phyloP scores from a whole-genome alignment of 2,113 vertebrate genomes.

The Smithornis capensis region DNA sequence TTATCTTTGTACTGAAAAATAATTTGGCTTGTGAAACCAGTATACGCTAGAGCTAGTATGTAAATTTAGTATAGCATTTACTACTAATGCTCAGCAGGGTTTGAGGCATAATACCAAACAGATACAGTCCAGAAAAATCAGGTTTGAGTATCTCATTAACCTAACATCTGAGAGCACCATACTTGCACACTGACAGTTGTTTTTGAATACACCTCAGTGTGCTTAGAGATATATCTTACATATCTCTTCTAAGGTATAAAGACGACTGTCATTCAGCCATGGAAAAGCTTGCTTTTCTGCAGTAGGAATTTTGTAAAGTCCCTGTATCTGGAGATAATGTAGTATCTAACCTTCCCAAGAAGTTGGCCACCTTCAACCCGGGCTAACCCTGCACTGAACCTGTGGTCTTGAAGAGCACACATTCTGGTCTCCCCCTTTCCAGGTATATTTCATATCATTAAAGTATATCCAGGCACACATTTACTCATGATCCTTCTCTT shows the following conservation, averaged over 20 bases:
- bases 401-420: no score
- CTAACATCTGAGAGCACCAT: background rate
- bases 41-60: background rate
- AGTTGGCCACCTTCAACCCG: background rate
- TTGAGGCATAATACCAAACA: background rate
- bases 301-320: background rate
- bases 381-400: no score
- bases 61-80: background rate
- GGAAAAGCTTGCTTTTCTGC: background rate
- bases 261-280: background rate
- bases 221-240: background rate
- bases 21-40: background rate
- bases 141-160: background rate
- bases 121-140: background rate
- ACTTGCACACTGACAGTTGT: background rate
- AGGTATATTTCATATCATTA: background rate
- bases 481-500: background rate
- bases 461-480: background rate
- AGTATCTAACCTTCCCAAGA: background rate
- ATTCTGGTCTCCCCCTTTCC: background rate
- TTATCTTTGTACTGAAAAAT: background rate
- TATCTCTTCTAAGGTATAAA: background rate
- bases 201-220: background rate
- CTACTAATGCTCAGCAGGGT: background rate
- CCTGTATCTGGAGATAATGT: background rate